These are phyloP conservation scores for Muscina levida DNA, from an alignment of 2,888 invertebrate species.

Conservation along the genomic window DNA sequence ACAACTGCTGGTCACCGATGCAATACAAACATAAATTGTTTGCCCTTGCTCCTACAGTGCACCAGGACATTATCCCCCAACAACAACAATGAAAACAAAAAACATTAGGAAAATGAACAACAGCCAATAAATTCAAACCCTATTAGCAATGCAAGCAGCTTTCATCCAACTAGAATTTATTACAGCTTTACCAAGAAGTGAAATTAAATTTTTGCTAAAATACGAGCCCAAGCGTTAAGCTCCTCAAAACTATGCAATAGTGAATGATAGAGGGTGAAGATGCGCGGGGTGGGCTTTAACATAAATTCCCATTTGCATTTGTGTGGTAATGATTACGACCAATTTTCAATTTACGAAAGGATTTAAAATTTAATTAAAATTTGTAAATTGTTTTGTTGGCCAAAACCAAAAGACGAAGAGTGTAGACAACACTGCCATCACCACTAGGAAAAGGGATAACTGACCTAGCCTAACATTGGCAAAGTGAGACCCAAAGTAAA, in stretches of 20 bases:
- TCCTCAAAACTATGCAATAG: neutral
- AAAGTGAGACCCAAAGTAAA: too few species aligned
- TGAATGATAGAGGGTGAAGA: too few species aligned
- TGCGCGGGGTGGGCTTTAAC: neutral
- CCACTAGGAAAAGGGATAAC: too few species aligned
- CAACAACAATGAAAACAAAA: too few species aligned
- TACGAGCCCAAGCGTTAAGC: neutral
- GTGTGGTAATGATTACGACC: conserved; percentile 5
- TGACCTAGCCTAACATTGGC: too few species aligned
- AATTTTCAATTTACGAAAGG: conserved; percentile 19
- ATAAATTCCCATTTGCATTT: neutral
- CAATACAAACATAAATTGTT: too few species aligned
- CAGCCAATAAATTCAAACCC: conserved; percentile 14
- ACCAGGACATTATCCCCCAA: too few species aligned
- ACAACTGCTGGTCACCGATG: too few species aligned
- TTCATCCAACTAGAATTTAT: conserved; percentile 22
- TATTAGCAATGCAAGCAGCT: conserved; percentile 12
- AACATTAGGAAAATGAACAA: too few species aligned
- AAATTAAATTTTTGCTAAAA: conserved; percentile 27
- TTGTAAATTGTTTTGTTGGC: neutral
- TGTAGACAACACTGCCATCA: too few species aligned
- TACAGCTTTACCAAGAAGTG: conserved; percentile 12
- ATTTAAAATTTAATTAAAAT: conserved; percentile 33
- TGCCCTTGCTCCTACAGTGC: too few species aligned
- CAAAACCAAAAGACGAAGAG: too few species aligned